Evolutionary conservation across 2,113 vertebrate species (phyloP).

Genomic region (Corythaeola cristata): DNA sequence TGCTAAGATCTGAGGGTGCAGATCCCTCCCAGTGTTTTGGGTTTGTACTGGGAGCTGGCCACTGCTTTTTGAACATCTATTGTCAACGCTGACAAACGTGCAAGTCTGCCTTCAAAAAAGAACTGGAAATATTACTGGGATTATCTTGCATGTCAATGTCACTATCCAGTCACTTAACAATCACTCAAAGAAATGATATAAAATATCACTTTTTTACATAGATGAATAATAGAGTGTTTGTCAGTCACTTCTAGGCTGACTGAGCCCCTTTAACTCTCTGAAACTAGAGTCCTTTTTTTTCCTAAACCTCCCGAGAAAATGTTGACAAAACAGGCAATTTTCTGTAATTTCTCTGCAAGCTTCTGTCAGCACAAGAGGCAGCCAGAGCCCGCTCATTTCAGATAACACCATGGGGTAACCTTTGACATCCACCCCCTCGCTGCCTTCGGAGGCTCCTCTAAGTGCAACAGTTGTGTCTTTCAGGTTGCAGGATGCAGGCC

Average conservation of each 20-base stretch:
- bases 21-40: not conserved
- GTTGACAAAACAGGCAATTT: slow-evolving; percentile 97
- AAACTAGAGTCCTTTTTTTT: slow-evolving; percentile 76
- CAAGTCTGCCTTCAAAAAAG: slow-evolving; percentile 16
- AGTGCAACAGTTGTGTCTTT: slow-evolving; percentile 90
- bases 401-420: slow-evolving; percentile 80
- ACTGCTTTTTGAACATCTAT: not conserved
- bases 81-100: not conserved
- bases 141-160: slow-evolving; percentile 63
- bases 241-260: slow-evolving; percentile 84
- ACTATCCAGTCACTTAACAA: slow-evolving; percentile 85
- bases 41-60: not conserved
- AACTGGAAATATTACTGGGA: slow-evolving; percentile 63
- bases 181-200: slow-evolving; percentile 94
- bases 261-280: slow-evolving; percentile 79
- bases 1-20: not conserved
- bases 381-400: slow-evolving; percentile 85
- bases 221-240: slow-evolving; percentile 90
- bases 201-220: slow-evolving; percentile 86
- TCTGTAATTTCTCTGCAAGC: slow-evolving; percentile 85
- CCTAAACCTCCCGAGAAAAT: slow-evolving; percentile 90
- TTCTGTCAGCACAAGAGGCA: slow-evolving; percentile 85
- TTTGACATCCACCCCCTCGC: slow-evolving; percentile 84
- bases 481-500: slow-evolving; percentile 83
- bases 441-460: slow-evolving; percentile 72